Base-by-base conservation (phyloP, 2,797 vertebrate genomes). In the Danio tinwini region DNA sequence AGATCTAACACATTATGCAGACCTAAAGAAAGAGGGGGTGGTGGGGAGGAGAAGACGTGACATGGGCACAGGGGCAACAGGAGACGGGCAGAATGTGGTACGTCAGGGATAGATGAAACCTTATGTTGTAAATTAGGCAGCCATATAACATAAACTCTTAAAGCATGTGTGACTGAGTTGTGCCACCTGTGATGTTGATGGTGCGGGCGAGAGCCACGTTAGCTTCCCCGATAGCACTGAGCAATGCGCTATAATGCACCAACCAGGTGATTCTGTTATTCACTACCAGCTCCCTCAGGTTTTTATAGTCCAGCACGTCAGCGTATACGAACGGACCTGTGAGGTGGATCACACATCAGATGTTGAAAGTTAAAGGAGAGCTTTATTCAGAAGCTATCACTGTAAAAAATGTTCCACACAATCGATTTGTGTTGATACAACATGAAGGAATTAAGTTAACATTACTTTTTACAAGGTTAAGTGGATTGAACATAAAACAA, bases 1-100 rank as follows among this genome's bases (percentile, higher is more conserved):
- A 94, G 86, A 82, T 94, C 94, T 85, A 95, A 88, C 63, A 95
- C 92, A 64, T 95, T 95, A 81, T 95, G 94, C 67, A 95, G 88
- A 55, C 94, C 94, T 94, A 29, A 56, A 70, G 61, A 44, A 76
- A 40, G 71, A 55, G 2, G 63, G 64, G 45, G 52, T 44, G 50
- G 52, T 67, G 63, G 5, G 53, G 82, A 55, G 10, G 11, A 45
- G 12, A 13, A 76, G 37, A 61, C 81, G 69, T 62, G 5, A 10
- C 67, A 12, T 14, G 37, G 14, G 70, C 16, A 73, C 13, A 65
- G 53, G 13, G 14, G 40, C 59, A 72, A 81, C 39, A 58, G 40
- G 56, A 78, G 39, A 39, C 61, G 64, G 59, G 14, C 11, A 82
- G 53, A 69, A 69, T 40, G n/a, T 61, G 47, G 58, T 12, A 81